Evolutionary conservation across 2,888 invertebrate genomes (phyloP).

Genomic region (Xylota sylvarum): DNA sequence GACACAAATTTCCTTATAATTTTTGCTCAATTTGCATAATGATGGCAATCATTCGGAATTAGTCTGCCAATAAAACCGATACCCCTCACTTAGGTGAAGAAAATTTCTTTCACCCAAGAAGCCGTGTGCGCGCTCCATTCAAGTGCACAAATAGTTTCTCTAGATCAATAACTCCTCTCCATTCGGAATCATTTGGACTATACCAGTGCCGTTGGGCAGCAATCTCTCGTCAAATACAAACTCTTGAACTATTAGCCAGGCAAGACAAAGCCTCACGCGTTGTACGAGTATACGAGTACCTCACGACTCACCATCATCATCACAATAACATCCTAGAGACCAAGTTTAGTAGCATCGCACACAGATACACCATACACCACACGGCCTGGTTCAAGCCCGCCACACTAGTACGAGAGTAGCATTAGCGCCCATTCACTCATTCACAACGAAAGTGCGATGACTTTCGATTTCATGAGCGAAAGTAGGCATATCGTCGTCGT

Average conservation of each 20-base stretch:
- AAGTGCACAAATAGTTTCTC: constrained; percentile 50
- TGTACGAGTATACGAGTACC: not conserved
- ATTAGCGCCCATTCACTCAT: constrained; percentile 79
- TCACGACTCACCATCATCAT: constrained; percentile 35
- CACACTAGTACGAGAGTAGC: constrained; percentile 74
- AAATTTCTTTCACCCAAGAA: constrained; percentile 43
- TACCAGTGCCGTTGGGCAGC: constrained; percentile 11
- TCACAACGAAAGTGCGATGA: constrained; percentile 81
- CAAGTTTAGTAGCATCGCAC: constrained; percentile 30
- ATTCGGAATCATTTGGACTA: constrained; percentile 17
- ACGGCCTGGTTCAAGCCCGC: constrained; percentile 77
- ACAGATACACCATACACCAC: constrained; percentile 31
- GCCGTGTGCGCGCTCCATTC: constrained; percentile 4
- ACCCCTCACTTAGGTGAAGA: constrained; percentile 19
- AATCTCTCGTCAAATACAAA: constrained; percentile 3
- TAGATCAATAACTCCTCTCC: constrained; percentile 43
- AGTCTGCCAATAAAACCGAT: constrained; percentile 33
- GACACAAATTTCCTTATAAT: not conserved
- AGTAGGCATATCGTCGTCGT: constrained; percentile 79
- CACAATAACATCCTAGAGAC: constrained; percentile 65
- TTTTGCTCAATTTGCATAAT: constrained; percentile 30
- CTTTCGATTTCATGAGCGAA: constrained; percentile 84
- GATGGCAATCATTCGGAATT: constrained; percentile 50
- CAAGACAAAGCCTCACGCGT: constrained; percentile 18
- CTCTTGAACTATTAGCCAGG: constrained; percentile 30